Conservation (phyloP, 2,797 vertebrate genomes). For the Phrynocephalus forsythii region DNA sequence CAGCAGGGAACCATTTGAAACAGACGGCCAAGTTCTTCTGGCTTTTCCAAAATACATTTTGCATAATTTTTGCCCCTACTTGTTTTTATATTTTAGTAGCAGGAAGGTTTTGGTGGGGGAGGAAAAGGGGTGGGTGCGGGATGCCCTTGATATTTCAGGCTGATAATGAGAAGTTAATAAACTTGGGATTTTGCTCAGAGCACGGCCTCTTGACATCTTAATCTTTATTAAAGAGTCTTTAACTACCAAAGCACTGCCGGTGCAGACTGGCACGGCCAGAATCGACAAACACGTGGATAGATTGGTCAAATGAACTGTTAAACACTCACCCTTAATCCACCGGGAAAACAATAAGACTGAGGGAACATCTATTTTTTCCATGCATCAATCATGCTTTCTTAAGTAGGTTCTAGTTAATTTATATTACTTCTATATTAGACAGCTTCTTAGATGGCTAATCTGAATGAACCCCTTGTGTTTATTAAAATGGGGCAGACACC, state of each 20-base stretch:
- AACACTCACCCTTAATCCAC: conserved; percentile 86
- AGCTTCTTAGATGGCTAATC: conserved; percentile 52
- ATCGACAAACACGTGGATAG: conserved; percentile 73
- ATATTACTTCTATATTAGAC: conserved; percentile 52
- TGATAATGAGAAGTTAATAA: conserved; percentile 88
- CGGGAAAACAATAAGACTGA: conserved; percentile 83
- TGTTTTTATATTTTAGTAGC: conserved; percentile 55
- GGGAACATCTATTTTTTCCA: conserved; percentile 81
- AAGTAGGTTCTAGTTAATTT: conserved; percentile 79
- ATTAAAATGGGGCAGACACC: conserved; percentile 40
- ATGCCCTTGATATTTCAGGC: conserved; percentile 73
- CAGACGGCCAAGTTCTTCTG: neutral
- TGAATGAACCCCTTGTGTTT: conserved; percentile 18
- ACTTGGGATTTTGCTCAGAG: conserved; percentile 86
- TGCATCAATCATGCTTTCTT: conserved; percentile 86
- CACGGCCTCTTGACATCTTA: conserved; percentile 92
- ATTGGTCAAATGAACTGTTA: conserved; percentile 89
- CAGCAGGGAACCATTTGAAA: neutral
- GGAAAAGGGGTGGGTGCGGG: conserved; percentile 47
- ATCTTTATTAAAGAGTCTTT: conserved; percentile 99
- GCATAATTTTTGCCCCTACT: conserved; percentile 42
- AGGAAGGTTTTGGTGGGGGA: neutral
- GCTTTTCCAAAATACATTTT: conserved; percentile 14
- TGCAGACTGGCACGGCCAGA: conserved; percentile 87
- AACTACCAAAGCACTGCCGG: conserved; percentile 85